Evolutionary conservation across 2,113 vertebrate species (phyloP), one percentile per base, ranked within the genome.

Genomic region (Myxocyprinus asiaticus): DNA sequence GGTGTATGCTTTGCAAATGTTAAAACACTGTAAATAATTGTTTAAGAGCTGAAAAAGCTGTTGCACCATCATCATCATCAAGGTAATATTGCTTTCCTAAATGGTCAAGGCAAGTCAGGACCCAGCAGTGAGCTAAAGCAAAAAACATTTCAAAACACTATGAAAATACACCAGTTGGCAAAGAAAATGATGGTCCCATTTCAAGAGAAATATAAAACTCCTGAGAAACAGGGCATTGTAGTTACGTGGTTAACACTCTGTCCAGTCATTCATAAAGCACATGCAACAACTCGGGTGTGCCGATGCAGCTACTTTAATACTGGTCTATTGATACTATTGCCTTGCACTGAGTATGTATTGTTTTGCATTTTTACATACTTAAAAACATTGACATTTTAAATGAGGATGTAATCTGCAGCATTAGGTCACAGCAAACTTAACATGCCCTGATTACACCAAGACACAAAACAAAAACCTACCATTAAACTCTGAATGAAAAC

Each of bases 81-180:
- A 66, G 68, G 79, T 76, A 86, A 82, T 68, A 85, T 83, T 80
- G 81, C 81, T 85, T 85, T 87, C 74, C 77, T 78, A 70, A 78
- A 58, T 85, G 83, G 81, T 87, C 47, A 77, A 86, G 81, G 78
- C 76, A 80, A 83, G 78, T 82, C 70, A 81, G 81, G 22, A 33
- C 22, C 22, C 22, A 33, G 22, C 22, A 33, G 22, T 33, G 22
- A 33, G 65, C 77, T 63, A 67, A 79, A 79, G 80, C 51, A 79
- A 53, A 81, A 12, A 67, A 33, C 22, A 33, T 33, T 33, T 33
- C 22, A 33, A 33, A 33, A 79, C 82, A 72, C 45, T 33, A 58
- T 14, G 81, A 70, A 78, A 65, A 7, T 83, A 82, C 78, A 85
- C 75, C 78, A 47, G 82, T 83, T 33, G 22, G 22, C 22, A 85